Base-by-base conservation (phyloP, 2,888 invertebrate genomes). In the Mesochorus sp. region DNA sequence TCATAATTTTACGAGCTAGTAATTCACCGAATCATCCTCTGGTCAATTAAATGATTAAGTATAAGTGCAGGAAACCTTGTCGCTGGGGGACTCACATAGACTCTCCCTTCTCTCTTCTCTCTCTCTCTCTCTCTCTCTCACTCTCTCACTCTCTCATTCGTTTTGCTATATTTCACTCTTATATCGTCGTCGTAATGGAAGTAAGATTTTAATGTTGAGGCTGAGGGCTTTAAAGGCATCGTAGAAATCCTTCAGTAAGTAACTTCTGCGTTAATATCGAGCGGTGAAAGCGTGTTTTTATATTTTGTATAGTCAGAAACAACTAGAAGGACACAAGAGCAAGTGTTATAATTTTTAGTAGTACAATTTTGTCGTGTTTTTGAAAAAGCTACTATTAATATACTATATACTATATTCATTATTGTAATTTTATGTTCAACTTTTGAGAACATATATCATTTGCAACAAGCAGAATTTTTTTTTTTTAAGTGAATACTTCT, bases 191-290 rank as follows among this genome's bases (percentile, higher is more conserved):
- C 55, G 47, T 73, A 73, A 72, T 53, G 37, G 57, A 77, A 79
- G 76, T 68, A 66, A 55, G 61, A 71, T 62, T 81, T 76, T 71
- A 68, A 71, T 53, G 73, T 76, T 66, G 47, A n/a, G 21, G 19
- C 14, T 26, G 34, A 42, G 49, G 51, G 34, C 12, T 57, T 39
- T 17, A 8, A 17, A 34, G 59, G 17, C 42, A 21, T 57, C 44
- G 57, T 14, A 12, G 66, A 37, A 78, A 44, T 67, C 47, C 19
- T 5, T 64, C 31, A 64, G 68, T 72, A 78, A 80, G 79, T 74
- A 77, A 79, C 75, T 80, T 77, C 67, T 62, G 79, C 76, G 75
- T 78, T 81, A 75, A 83, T 79, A 74, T 70, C 66, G 59, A 53
- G 71, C 67, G 68, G 76, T 42, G 73, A 37, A 64, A 37, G 57